Evolutionary conservation across 2,888 invertebrate species (phyloP), one percentile per base, ranked within the genome.

Genomic region (Pedicia rivosa): DNA sequence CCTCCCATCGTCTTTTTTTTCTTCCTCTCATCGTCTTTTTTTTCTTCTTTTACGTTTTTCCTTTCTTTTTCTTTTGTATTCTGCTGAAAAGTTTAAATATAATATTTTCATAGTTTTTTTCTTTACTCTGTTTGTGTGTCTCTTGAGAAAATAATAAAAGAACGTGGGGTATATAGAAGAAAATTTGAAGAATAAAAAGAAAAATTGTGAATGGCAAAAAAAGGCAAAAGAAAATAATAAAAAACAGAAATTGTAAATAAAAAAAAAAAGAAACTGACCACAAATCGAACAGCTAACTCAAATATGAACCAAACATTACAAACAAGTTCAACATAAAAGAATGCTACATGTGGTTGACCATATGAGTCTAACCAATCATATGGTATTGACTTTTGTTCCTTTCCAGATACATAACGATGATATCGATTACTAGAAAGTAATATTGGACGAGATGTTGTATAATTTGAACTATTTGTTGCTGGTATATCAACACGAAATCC

Each of bases 231-330:
- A n/a, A n/a, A n/a, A n/a, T n/a, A n/a, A n/a, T n/a, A n/a, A n/a
- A n/a, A n/a, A n/a, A n/a, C n/a, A n/a, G n/a, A n/a, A n/a, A n/a
- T n/a, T n/a, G n/a, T n/a, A n/a, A n/a, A n/a, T n/a, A n/a, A n/a
- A n/a, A n/a, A n/a, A n/a, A n/a, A n/a, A n/a, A n/a, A n/a, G n/a
- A 44, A 46, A 76, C 80, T 74, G 56, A 92, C 91, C 57, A 88
- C 72, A 53, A 84, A 78, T 47, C 91, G 70, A 40, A 88, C 78
- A 38, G 82, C 69, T 42, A 95, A 74, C 56, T 95, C 94, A 49
- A 94, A 78, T 2, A 91, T 88, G 64, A 95, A 94, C 92, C 92
- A 95, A 24, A 86, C 79, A 55, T 94, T 94, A 65, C 92, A 92
- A 37, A 88, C 74, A 50, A 88, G 75, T 54, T 94, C 92, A 41